A percentile compares a stretch with the other conserved stretches of the same genome.
Evolutionary conservation across 2,797 vertebrate genomes (phyloP).

Genomic region (Microchirus variegatus): DNA sequence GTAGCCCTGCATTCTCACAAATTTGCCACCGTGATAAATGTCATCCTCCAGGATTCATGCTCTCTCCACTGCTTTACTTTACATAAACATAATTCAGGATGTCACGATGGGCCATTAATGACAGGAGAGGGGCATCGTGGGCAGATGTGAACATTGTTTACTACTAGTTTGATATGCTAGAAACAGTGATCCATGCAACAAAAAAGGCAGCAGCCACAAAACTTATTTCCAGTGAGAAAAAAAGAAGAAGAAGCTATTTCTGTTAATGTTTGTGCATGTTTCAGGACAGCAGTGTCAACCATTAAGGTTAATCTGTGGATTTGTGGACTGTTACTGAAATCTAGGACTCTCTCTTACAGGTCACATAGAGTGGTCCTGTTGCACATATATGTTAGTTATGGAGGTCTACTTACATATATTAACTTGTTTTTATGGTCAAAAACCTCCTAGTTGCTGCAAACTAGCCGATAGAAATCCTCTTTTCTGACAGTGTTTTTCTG

Average conservation of each 20-base stretch:
- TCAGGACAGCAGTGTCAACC: conserved; percentile 49
- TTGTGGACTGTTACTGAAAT: conserved; percentile 45
- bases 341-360: conserved; percentile 45
- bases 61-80: conserved; percentile 21
- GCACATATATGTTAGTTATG: no score
- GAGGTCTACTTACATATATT: no score
- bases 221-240: conserved; percentile 52
- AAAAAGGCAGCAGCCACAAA: conserved; percentile 23
- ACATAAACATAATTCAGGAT: conserved; percentile 50
- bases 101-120: conserved; percentile 35
- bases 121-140: conserved; percentile 38
- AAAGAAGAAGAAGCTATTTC: conserved; percentile 17
- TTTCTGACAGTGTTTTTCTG: no score
- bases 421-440: no score
- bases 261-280: conserved; percentile 65
- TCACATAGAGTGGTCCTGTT: no score
- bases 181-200: conserved; percentile 19
- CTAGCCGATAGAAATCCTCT: no score
- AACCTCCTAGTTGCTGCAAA: no score
- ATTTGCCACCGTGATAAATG: conserved; percentile 19
- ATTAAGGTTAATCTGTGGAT: conserved; percentile 58
- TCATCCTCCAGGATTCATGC: conserved; percentile 24
- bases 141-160: conserved; percentile 48
- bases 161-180: conserved; percentile 20
- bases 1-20: conserved; percentile 16